These are phyloP conservation scores for Odobenus rosmarus DNA, from an alignment of 2,113 vertebrate species.

Conservation along the genomic window DNA sequence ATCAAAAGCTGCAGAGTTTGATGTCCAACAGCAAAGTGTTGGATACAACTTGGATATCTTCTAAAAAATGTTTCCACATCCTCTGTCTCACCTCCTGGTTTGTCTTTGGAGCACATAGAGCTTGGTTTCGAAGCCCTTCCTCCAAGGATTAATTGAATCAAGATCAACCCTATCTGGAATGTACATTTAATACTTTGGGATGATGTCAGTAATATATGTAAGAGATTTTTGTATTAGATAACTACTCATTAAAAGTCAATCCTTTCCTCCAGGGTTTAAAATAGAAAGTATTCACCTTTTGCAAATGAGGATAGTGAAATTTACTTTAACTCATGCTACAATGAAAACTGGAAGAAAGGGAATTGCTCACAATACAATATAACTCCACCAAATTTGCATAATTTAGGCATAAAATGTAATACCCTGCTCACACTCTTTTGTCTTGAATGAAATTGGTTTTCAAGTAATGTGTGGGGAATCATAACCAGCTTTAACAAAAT, in stretches of 20 bases:
- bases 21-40: not conserved
- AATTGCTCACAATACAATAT: conserved; percentile 72
- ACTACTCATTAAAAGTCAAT: conserved; percentile 68
- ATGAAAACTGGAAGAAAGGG: conserved; percentile 74
- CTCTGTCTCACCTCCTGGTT: not conserved
- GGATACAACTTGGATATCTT: not conserved
- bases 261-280: conserved; percentile 74
- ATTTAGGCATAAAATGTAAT: conserved; percentile 78
- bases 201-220: conserved; percentile 75
- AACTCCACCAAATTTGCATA: conserved; percentile 74
- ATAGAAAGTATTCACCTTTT: conserved; percentile 72
- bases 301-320: conserved; percentile 75
- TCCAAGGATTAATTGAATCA: conserved; percentile 68
- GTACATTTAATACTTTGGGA: conserved; percentile 64
- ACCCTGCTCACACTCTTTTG: conserved; percentile 78
- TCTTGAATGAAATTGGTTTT: conserved; percentile 82
- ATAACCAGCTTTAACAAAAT: conserved; percentile 75
- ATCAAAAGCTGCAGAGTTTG: not conserved
- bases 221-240: conserved; percentile 69
- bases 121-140: not conserved
- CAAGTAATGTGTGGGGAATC: conserved; percentile 75
- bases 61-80: not conserved
- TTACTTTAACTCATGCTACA: conserved; percentile 71
- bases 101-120: not conserved
- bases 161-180: conserved; percentile 59